Evolutionary conservation across 2,797 vertebrate genomes (phyloP).

Genomic region (Anabacerthia variegaticeps): DNA sequence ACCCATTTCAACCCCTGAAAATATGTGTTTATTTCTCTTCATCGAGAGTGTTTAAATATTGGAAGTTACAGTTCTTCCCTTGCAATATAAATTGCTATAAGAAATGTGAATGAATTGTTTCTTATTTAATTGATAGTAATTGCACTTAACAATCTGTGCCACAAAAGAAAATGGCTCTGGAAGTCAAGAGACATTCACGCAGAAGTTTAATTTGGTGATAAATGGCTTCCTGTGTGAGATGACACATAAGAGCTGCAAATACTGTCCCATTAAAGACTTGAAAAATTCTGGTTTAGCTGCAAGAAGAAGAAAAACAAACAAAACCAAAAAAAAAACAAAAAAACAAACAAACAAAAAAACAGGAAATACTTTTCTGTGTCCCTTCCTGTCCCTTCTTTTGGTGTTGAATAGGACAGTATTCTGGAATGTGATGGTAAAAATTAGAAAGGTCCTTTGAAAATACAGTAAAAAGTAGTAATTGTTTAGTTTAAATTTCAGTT

Average conservation of each 20-base stretch:
- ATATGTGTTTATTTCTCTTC: constrained; percentile 1
- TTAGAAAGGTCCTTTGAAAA: not conserved
- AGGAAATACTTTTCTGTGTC: not conserved
- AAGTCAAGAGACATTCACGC: constrained; percentile 15
- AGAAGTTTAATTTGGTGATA: constrained; percentile 9
- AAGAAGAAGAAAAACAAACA: not conserved
- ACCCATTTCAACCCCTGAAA: not conserved
- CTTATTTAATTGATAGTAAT: constrained; percentile 36
- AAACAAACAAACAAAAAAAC: not conserved
- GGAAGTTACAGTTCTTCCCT: not conserved
- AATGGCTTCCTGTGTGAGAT: not conserved
- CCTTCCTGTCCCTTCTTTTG: not conserved
- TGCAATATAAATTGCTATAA: not conserved
- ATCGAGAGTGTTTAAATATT: not conserved
- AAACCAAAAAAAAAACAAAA: not conserved
- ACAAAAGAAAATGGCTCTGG: constrained; percentile 2
- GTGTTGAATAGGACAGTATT: not conserved
- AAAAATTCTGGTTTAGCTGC: not conserved
- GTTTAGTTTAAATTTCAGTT: not conserved
- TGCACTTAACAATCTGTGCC: not conserved
- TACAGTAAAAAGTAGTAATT: not conserved
- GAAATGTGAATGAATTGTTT: constrained; percentile 11
- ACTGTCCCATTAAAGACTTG: not conserved
- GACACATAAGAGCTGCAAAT: not conserved
- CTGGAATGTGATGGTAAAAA: not conserved